These are phyloP conservation scores for Macropodus opercularis DNA, from an alignment of 2,797 vertebrate species.

Conservation along the genomic window DNA sequence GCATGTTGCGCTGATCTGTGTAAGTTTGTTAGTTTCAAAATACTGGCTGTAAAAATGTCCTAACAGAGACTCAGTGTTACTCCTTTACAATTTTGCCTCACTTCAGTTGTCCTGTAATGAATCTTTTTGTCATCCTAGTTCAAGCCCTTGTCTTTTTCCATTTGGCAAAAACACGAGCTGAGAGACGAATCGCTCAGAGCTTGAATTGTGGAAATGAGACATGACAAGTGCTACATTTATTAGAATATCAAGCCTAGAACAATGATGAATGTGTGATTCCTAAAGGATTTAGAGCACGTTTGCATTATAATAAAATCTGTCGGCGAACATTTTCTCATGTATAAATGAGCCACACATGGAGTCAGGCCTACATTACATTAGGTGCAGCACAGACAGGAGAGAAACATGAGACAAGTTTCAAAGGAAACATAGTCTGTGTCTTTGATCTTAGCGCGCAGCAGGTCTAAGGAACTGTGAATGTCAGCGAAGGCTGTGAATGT, in stretches of 20 bases:
- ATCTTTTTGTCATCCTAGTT: constrained; percentile 12
- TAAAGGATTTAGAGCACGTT: constrained; percentile 43
- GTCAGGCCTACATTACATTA: constrained; percentile 20
- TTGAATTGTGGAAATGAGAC: constrained; percentile 41
- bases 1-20: constrained; percentile 1
- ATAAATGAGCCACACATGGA: constrained; percentile 38
- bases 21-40: constrained; percentile 12
- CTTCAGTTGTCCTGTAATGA: constrained; percentile 30
- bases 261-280: constrained; percentile 33
- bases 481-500: constrained; percentile 52
- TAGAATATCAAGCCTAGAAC: constrained; percentile 32
- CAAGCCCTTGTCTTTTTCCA: constrained; percentile 14
- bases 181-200: constrained; percentile 27
- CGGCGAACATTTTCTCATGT: constrained; percentile 29
- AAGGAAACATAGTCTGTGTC: constrained; percentile 36
- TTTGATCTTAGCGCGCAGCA: constrained; percentile 50
- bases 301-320: constrained; percentile 30
- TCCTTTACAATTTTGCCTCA: constrained; percentile 30
- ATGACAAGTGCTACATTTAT: constrained; percentile 29
- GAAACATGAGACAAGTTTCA: constrained; percentile 34
- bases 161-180: constrained; percentile 28
- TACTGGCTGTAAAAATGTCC: constrained; percentile 15
- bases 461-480: constrained; percentile 52
- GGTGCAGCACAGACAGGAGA: constrained; percentile 24
- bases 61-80: constrained; percentile 24